Base-by-base conservation (phyloP, 2,888 invertebrate genomes). In the Atethmia centrago region DNA sequence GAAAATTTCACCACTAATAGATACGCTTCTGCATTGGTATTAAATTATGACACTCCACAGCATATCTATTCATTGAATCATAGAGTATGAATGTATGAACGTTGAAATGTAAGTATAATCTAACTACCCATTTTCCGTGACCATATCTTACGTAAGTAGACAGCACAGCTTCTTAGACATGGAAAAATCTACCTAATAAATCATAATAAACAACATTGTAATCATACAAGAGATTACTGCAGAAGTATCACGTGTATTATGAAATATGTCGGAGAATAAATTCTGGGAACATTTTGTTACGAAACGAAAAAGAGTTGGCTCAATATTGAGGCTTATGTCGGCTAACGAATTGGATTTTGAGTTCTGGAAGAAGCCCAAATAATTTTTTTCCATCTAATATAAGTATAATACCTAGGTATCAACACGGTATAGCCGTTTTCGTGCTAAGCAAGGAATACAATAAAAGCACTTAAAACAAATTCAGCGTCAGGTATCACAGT, bases 161-260 rank as follows among this genome's bases (percentile, higher is more conserved):
- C 65, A 45, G 53, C 1, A 47, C 64, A 58, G 36, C 62, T 51
- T 63, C 65, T 45, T 25, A 42, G 65, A 80, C 69, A 69, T 74
- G 69, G 66, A 84, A 80, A 80, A 80, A 80, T 80, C 53, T 73
- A 69, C 25, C 14, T 63, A 45, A 83, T 80, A 80, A 80, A 83
- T 80, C 80, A 83, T 70, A 80, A 83, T 69, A 73, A 73, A 80
- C 65, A 58, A 70, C 62, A 16, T 84, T 47, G 59, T 36, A 61
- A 40, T 25, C 25, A 58, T 19, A 36, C n/a, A 45, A 66, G 36
- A 53, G 49, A 53, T 25, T 42, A 16, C 3, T 64, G 63, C 84
- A 84, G 69, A 84, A 81, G 74, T 84, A 42, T 63, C 10, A 70
- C 21, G 73, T 31, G 14, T 7, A 55, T 42, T 4, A 45, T 49